Evolutionary conservation across 2,888 invertebrate genomes (phyloP).

Genomic region (Andrena camellia): DNA sequence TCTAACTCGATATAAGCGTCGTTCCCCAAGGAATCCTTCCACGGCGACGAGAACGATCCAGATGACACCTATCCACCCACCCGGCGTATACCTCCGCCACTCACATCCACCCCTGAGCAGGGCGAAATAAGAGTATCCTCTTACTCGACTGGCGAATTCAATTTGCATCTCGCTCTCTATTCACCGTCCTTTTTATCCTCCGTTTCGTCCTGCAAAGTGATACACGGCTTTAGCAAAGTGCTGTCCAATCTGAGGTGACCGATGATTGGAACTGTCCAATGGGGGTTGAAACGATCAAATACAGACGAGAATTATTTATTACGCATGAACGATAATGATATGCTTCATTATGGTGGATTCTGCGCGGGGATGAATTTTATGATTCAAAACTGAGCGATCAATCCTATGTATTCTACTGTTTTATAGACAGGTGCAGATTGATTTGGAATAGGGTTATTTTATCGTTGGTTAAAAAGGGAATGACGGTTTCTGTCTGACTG

Average conservation of each 20-base stretch:
- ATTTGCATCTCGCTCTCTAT: slow-evolving; percentile 79
- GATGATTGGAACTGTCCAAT: background rate
- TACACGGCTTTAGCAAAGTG: background rate
- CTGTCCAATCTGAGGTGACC: background rate
- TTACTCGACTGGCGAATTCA: slow-evolving; percentile 74
- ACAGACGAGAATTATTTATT: background rate
- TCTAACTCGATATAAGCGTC: slow-evolving; percentile 84
- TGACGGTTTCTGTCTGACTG: no score
- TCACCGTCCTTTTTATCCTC: slow-evolving; percentile 37
- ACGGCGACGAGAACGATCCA: slow-evolving; percentile 52
- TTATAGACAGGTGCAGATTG: no score
- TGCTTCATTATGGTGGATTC: background rate
- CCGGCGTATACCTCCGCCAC: slow-evolving; percentile 36
- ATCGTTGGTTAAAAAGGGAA: no score
- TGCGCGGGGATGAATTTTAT: background rate
- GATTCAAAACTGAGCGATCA: no score
- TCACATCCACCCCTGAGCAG: slow-evolving; percentile 43
- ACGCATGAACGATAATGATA: background rate
- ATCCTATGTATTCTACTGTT: no score
- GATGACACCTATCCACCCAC: slow-evolving; percentile 62
- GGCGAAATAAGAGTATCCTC: slow-evolving; percentile 73
- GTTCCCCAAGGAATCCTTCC: slow-evolving; percentile 78
- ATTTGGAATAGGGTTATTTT: no score
- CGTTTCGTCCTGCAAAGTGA: background rate
- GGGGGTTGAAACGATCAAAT: background rate